Percentiles rank a stretch among this genome's conserved stretches.
phyloP scores from a whole-genome alignment of 2,797 vertebrate genomes.

The Sebastes iracundus region DNA sequence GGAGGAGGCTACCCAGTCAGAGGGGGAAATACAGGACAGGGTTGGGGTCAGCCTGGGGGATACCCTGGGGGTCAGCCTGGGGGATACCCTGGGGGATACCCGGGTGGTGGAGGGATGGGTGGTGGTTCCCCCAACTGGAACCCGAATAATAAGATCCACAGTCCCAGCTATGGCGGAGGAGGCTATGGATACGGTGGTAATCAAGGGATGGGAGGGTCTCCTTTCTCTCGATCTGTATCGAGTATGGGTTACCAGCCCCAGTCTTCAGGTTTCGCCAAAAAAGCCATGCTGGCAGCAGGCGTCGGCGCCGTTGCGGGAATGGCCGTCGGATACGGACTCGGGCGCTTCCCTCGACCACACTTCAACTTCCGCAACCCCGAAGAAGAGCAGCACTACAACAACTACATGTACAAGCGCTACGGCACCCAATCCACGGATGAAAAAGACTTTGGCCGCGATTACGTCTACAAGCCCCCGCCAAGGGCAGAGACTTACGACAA shows the following conservation, averaged over 20 bases:
- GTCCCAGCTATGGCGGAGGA: conserved; percentile 77
- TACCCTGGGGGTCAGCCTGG: conserved; percentile 42
- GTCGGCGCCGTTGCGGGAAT: conserved; percentile 82
- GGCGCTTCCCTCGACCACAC: conserved; percentile 82
- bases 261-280: conserved; percentile 80
- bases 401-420: conserved; percentile 81
- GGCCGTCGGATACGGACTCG: conserved; percentile 84
- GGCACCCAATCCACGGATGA: conserved; percentile 72
- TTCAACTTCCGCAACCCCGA: conserved; percentile 75
- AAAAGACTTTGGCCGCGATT: conserved; percentile 76
- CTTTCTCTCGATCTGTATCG: conserved; percentile 79
- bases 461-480: conserved; percentile 69
- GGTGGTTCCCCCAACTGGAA: conserved; percentile 80
- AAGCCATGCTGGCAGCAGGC: conserved; percentile 83
- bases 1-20: conserved; percentile 63
- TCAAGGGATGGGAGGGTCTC: conserved; percentile 71
- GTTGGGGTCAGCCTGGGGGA: conserved; percentile 47
- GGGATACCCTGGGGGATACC: conserved; percentile 60
- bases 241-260: conserved; percentile 74
- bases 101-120: conserved; percentile 39
- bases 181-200: conserved; percentile 66
- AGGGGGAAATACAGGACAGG: conserved; percentile 65
- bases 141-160: conserved; percentile 83
- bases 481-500: conserved; percentile 70
- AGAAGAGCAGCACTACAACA: conserved; percentile 83